Evolutionary conservation across 2,113 vertebrate species (phyloP), one percentile per base, ranked within the genome.

Genomic region (Tetraodon nigroviridis): DNA sequence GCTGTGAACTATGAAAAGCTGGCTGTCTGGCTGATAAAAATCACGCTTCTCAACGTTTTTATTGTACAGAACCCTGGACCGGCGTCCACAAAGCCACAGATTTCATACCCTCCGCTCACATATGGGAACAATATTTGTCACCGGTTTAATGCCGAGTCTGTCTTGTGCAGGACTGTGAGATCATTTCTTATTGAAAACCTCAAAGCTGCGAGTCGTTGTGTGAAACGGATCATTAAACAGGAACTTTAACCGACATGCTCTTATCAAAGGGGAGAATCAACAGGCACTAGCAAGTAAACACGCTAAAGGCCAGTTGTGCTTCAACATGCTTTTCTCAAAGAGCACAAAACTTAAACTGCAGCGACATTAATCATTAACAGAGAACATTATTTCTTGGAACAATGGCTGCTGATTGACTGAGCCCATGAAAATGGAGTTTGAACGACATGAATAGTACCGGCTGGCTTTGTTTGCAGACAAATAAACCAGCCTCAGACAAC

Each of bases 341-440:
- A 63, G 61, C 41, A 70, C 48, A 49, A 15, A 65, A 61, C 52
- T 63, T 53, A 17, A 58, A 64, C n/a, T 73, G 47, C 61, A 67
- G 50, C 56, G 63, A 73, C 19, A 69, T 85, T 83, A 86, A 86
- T 82, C 69, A 86, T 86, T 85, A 78, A 75, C 76, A 64, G 24
- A 16, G 48, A 79, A 61, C 76, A 71, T 73, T 71, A 77, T 67
- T 22, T 53, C 58, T 82, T 41, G 69, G 51, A 69, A 78, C 67
- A 71, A 76, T 66, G 62, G 44, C 52, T 17, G 44, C 55, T 88
- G 80, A 86, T 81, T 84, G 83, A 54, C 55, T 32, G 45, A 51
- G 24, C 67, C 70, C 67, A 68, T 78, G 62, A 83, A 6, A 86
- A 73, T 73, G 4, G 65, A 78, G 53, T 73, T 69, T 76, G 73